Evolutionary conservation across 1,140 invertebrate species (phyloP).

Genomic region (Drosophila guanche): DNA sequence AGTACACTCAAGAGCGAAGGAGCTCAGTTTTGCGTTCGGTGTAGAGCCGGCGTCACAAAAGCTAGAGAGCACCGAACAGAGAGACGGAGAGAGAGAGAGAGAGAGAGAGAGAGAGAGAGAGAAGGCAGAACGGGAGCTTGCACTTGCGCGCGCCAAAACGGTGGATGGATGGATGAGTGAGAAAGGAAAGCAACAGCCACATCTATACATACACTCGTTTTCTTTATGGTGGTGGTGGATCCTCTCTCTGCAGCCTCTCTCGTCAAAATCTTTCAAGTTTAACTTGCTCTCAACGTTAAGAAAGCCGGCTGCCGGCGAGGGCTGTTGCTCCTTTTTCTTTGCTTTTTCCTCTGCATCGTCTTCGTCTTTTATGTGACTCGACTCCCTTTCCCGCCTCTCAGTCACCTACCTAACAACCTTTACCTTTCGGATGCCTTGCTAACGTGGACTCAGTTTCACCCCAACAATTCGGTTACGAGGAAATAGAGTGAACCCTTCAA

Average conservation of each 20-base stretch:
- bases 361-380: constrained; percentile 5
- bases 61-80: constrained; percentile 24
- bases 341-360: constrained; percentile 25
- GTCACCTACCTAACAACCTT: background rate
- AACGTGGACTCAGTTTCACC: constrained; percentile 41
- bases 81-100: constrained; percentile 30
- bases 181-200: constrained; percentile 12
- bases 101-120: constrained; percentile 32
- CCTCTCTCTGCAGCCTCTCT: constrained; percentile 16
- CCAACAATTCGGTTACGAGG: constrained; percentile 21
- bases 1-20: too few species aligned
- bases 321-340: constrained; percentile 66
- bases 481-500: constrained; percentile 33
- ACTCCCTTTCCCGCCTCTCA: background rate
- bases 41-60: too few species aligned
- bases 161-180: constrained; percentile 37
- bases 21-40: too few species aligned
- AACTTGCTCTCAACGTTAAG: constrained; percentile 35
- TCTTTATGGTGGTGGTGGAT: constrained; percentile 17
- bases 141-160: constrained; percentile 71
- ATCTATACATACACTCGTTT: constrained; percentile 30
- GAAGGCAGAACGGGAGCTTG: constrained; percentile 44
- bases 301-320: constrained; percentile 60
- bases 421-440: constrained; percentile 40
- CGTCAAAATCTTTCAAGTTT: constrained; percentile 58